Base-by-base conservation (phyloP, 2,113 vertebrate genomes). In the Phalacrocorax brasilianus region DNA sequence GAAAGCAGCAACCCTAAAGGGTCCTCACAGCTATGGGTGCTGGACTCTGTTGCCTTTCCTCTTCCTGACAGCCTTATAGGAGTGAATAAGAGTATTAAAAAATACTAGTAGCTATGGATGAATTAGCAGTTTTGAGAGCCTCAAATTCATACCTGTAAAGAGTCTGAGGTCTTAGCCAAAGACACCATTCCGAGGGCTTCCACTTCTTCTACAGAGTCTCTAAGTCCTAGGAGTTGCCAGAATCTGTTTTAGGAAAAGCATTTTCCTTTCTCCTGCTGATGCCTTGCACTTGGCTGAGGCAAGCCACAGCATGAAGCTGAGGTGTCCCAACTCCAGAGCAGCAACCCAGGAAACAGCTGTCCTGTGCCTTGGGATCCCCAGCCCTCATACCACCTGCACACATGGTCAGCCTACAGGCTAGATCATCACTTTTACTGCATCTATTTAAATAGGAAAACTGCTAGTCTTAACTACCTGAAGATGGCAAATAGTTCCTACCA, bases 281-380 rank as follows among this genome's bases (percentile, higher is more conserved):
- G 23, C 20, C 23, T 49, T 53, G 35, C 7, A 9, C 27, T 50
- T 45, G 19, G 24, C 47, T 89, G 42, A 75, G n/a, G 21, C 23
- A 62, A 91, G 28, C 10, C 27, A n/a, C 1, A 2, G 16, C 12
- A 56, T 42, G 19, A 74, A 75, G 22, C 12, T 63, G n/a, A 72
- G 15, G 5, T 26, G 19, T 32, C 44, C 27, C 0, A 0, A 13
- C 13, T 71, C 24, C 24, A 71, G 22, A 78, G 7, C 16, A 3
- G 0, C 23, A 45, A 42, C 18, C 19, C 38, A 79, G 38, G 35
- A 85, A 77, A 56, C 0, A 6, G 18, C 21, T 20, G 9, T 44
- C 38, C 12, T 20, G 9, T 38, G 23, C 14, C 30, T 35, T 62
- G 1, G 1, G 2, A 7, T 53, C 4, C 6, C 12, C n/a, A 78